A percentile compares a stretch with the other conserved stretches of the same genome.
Conservation (phyloP, 2,888 invertebrate genomes). For the Unio delphinus region DNA sequence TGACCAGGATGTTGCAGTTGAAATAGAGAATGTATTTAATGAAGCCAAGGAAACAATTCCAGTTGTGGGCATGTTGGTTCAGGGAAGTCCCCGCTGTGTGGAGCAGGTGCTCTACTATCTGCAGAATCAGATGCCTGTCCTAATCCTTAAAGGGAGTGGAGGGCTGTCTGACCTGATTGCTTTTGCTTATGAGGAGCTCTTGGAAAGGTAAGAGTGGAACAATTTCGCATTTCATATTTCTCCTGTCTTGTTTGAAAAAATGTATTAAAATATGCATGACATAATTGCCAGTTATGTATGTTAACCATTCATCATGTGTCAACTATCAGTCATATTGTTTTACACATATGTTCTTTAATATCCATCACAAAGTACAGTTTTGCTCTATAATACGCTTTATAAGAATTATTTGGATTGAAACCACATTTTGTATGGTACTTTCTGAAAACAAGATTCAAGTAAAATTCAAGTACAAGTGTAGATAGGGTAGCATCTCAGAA, state of each 20-base stretch:
- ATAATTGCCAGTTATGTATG: neutral
- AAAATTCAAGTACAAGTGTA: too few relatives aligned
- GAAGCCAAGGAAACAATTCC: conserved; percentile 53
- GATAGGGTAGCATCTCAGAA: too few relatives aligned
- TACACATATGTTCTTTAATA: too few relatives aligned
- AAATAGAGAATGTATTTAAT: conserved; percentile 4
- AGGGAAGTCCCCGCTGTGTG: conserved; percentile 68
- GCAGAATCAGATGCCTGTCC: conserved; percentile 68
- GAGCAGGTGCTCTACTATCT: conserved; percentile 66
- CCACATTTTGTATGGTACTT: too few relatives aligned
- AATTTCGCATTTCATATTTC: neutral
- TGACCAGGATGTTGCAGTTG: conserved; percentile 10
- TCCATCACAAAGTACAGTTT: too few relatives aligned
- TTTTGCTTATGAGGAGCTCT: conserved; percentile 67
- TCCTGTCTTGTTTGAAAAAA: neutral
- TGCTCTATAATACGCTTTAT: too few relatives aligned
- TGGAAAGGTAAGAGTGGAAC: conserved; percentile 52
- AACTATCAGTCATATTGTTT: too few relatives aligned
- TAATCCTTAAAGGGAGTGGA: conserved; percentile 70
- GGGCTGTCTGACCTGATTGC: conserved; percentile 69
- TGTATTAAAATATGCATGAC: neutral
- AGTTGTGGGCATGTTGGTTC: conserved; percentile 69
- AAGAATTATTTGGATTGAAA: too few relatives aligned
- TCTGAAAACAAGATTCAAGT: too few relatives aligned
- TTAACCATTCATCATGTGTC: neutral